Conservation (phyloP, 1,140 invertebrate species). For the Rhagoletis zephyria region DNA sequence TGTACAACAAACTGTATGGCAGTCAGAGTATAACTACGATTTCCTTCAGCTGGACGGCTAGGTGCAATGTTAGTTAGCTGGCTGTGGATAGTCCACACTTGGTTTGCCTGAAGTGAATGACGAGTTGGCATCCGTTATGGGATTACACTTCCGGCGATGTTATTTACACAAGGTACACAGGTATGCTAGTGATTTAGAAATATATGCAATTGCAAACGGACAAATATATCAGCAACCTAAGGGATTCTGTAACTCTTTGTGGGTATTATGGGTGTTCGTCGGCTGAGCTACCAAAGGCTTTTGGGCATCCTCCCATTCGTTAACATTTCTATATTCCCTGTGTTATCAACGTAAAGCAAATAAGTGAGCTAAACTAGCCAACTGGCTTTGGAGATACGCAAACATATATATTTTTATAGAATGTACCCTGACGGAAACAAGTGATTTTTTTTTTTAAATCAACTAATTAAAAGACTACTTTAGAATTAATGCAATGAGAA, state of each 20-base stretch:
- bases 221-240: too few relatives aligned
- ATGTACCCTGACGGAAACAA: too few relatives aligned
- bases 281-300: too few relatives aligned
- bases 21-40: not conserved
- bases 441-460: too few relatives aligned
- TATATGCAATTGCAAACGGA: too few relatives aligned
- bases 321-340: not conserved
- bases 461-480: too few relatives aligned
- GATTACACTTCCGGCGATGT: slow-evolving; percentile 42
- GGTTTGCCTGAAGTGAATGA: slow-evolving; percentile 24
- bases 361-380: not conserved
- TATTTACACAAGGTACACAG: not conserved
- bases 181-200: not conserved
- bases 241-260: too few relatives aligned
- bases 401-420: not conserved
- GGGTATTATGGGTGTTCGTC: too few relatives aligned
- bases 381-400: not conserved
- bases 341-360: not conserved
- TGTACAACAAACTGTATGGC: not conserved
- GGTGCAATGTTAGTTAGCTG: not conserved
- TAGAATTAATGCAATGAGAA: too few relatives aligned
- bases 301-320: too few relatives aligned
- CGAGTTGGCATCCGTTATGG: slow-evolving; percentile 41
- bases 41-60: not conserved
- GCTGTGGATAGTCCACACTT: not conserved